phyloP scores from a whole-genome alignment of 2,113 vertebrate genomes.

The Indicator indicator region DNA sequence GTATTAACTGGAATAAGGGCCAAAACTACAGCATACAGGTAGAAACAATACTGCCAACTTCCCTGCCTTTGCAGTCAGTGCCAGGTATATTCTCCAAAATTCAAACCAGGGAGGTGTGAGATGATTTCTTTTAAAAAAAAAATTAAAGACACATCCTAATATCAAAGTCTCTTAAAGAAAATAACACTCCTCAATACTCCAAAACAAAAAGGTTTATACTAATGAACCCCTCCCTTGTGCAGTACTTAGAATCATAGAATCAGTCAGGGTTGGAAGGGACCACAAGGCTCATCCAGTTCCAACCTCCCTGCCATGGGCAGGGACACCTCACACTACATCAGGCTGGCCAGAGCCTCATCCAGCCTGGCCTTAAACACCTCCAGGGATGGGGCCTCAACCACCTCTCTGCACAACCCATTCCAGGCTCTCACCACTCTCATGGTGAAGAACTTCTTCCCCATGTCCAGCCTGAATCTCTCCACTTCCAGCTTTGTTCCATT shows the following conservation, averaged over 20 bases:
- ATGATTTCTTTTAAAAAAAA: neutral
- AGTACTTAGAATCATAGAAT: neutral
- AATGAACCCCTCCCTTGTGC: neutral
- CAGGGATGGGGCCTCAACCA: too few relatives aligned
- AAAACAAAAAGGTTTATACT: slow-evolving; percentile 36
- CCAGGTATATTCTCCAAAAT: neutral
- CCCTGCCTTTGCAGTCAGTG: neutral
- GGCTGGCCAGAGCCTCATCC: too few relatives aligned
- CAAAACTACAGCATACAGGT: neutral
- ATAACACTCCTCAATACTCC: neutral
- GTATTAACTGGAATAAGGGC: neutral
- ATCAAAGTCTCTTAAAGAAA: neutral
- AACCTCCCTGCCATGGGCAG: too few relatives aligned
- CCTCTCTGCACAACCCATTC: too few relatives aligned
- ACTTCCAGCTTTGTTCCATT: too few relatives aligned
- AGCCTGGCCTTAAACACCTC: too few relatives aligned
- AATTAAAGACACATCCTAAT: neutral
- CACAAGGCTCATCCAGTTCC: too few relatives aligned
- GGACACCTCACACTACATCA: too few relatives aligned
- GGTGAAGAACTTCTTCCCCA: too few relatives aligned
- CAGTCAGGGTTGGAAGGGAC: too few relatives aligned
- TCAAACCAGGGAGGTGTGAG: neutral
- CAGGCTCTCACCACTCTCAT: too few relatives aligned
- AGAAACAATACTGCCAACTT: neutral
- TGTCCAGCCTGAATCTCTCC: too few relatives aligned